Evolutionary conservation across 2,113 vertebrate species (phyloP).

Genomic region (Rhadina sibilatrix): DNA sequence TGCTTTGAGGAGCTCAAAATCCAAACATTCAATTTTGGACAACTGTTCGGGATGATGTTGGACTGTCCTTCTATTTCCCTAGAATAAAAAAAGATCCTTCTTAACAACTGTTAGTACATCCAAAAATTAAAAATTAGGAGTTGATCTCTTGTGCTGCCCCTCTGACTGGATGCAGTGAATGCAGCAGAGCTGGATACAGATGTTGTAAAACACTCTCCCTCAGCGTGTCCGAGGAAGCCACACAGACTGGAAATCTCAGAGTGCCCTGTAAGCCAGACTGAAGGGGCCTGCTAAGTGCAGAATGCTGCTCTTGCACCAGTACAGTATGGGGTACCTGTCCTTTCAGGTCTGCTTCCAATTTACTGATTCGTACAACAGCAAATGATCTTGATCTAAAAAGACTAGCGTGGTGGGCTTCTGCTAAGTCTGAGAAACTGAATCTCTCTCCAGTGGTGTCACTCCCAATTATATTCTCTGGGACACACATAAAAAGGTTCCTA

Average conservation of each 20-base stretch:
- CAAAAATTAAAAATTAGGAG: not conserved
- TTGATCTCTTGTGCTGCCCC: not conserved
- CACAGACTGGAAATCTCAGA: not conserved
- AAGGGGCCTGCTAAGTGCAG: not conserved
- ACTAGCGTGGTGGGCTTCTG: not conserved
- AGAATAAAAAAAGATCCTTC: not conserved
- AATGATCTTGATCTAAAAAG: not conserved
- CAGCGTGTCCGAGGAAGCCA: not conserved
- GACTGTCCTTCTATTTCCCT: not conserved
- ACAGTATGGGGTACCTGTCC: not conserved
- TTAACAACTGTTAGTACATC: not conserved
- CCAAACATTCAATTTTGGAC: not conserved
- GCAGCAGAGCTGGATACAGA: not conserved
- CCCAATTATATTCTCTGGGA: not conserved
- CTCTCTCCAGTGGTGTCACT: not conserved
- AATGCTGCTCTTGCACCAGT: not conserved
- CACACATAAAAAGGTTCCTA: not conserved
- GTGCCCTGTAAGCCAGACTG: not conserved
- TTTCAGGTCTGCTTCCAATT: not conserved
- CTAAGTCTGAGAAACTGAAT: not conserved
- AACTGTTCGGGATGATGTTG: accelerated
- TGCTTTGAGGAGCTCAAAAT: not conserved
- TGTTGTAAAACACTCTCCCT: not conserved
- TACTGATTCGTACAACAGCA: not conserved
- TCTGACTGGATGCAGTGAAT: not conserved